Evolutionary conservation across 37 sponge, comb jelly and placozoan species (phyloP).

Genomic region (Corticium candelabrum): DNA sequence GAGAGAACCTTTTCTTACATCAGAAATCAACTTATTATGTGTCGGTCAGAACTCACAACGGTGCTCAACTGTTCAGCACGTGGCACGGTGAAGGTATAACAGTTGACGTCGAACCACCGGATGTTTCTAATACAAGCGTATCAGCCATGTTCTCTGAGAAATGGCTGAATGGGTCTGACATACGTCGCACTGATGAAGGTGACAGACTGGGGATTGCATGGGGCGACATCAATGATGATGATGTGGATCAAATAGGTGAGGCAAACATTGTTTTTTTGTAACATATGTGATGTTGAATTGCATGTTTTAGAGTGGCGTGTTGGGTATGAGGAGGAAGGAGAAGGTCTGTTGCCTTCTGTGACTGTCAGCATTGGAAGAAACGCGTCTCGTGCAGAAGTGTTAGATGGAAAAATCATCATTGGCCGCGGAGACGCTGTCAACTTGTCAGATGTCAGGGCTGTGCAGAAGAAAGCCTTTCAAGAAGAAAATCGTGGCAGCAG

Average conservation of each 20-base stretch:
- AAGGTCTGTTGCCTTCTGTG: conserved; percentile 46
- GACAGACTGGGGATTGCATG: background rate
- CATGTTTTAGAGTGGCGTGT: background rate
- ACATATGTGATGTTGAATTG: background rate
- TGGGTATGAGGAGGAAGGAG: conserved; percentile 20
- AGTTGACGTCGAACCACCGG: background rate
- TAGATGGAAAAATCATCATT: conserved; percentile 32
- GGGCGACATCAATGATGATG: background rate
- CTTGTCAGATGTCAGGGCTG: conserved; percentile 51
- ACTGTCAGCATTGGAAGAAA: conserved; percentile 28
- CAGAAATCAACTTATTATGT: background rate
- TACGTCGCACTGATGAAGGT: background rate
- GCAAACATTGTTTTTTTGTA: too few relatives aligned
- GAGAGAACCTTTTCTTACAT: background rate
- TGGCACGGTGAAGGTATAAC: background rate
- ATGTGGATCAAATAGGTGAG: background rate
- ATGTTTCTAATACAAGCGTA: background rate
- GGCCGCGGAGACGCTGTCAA: conserved; percentile 26
- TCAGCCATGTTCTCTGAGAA: too few relatives aligned
- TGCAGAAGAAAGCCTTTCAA: too few relatives aligned
- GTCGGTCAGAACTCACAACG: background rate
- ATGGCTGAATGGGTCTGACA: background rate
- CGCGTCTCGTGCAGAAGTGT: conserved; percentile 28
- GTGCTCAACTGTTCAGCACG: background rate
- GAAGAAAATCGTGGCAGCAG: conserved; percentile 8